Evolutionary conservation across 1,140 invertebrate species (phyloP).

Genomic region (Diabrotica virgifera): DNA sequence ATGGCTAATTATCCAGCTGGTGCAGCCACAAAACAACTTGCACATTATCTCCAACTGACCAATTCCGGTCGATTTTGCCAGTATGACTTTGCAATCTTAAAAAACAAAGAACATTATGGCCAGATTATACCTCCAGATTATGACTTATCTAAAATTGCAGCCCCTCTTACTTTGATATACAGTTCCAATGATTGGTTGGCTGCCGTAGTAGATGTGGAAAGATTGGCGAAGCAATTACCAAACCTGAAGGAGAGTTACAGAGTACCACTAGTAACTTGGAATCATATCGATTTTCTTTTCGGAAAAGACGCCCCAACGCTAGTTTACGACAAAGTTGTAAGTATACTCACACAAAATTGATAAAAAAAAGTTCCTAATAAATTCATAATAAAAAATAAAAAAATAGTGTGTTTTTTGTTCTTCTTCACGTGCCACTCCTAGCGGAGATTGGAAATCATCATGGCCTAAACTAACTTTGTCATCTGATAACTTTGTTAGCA

Average conservation of each 20-base stretch:
- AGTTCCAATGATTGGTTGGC: slow-evolving; percentile 52
- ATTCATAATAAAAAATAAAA: too few relatives aligned
- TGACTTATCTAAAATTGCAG: slow-evolving; percentile 55
- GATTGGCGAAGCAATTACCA: slow-evolving; percentile 46
- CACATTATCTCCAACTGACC: slow-evolving; percentile 73
- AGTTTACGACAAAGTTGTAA: slow-evolving; percentile 30
- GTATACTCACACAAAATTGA: slow-evolving; percentile 14
- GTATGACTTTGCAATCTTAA: slow-evolving; percentile 59
- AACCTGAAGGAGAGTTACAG: slow-evolving; percentile 50
- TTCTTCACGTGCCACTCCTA: too few relatives aligned
- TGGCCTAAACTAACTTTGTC: too few relatives aligned
- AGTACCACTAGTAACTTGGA: slow-evolving; percentile 53
- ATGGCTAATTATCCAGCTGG: slow-evolving; percentile 80
- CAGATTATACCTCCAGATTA: slow-evolving; percentile 52
- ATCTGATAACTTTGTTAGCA: too few relatives aligned
- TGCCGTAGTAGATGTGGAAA: slow-evolving; percentile 37
- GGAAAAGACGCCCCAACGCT: slow-evolving; percentile 51
- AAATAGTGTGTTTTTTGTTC: too few relatives aligned
- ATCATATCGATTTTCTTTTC: slow-evolving; percentile 60
- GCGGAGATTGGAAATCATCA: too few relatives aligned
- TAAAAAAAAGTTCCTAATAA: background rate
- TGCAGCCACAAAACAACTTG: slow-evolving; percentile 68
- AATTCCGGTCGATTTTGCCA: slow-evolving; percentile 58
- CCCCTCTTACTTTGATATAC: slow-evolving; percentile 56
- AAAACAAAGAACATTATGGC: slow-evolving; percentile 52